Base-by-base conservation (phyloP, 2,888 invertebrate species). In the Chrysopilus asiliformis region DNA sequence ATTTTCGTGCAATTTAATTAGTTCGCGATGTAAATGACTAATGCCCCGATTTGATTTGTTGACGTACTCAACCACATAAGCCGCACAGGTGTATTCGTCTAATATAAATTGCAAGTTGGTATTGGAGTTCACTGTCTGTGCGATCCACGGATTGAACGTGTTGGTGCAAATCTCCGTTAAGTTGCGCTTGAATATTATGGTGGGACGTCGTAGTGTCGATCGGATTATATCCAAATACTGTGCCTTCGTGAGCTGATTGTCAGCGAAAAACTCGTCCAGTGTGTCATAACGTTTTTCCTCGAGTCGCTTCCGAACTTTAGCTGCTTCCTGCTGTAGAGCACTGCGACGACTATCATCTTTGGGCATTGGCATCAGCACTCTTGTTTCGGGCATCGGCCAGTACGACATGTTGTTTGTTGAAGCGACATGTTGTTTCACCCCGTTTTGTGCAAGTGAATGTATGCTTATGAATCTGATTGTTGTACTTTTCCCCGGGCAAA, bases 71-170 rank as follows among this genome's bases (percentile, higher is more conserved):
- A 55, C 56, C 14, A 65, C 56, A 39, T 60, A 63, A 2, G 47
- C 36, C 1, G 61, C 60, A 47, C 62, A 64, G 10, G 55, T 45
- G 48, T 60, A 60, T 43, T 60, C 58, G 8, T 64, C 63, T 18
- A 31, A 36, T 3, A 63, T 60, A 26, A 58, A 48, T 34, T 60
- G 58, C 39, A 62, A 39, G 45, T 60, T 58, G 39, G 48, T 58
- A 40, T 60, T 58, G 2, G 57, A 58, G 9, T 53, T 49, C 31
- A 56, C 13, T 49, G 50, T 32, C n/a, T 49, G 47, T 30, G 50
- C 48, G 39, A 57, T 39, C 48, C 47, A 56, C 2, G 55, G 56
- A 35, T 56, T 57, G 51, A 55, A 56, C 32, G 52, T 48, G 49
- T 56, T 55, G 34, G 50, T 52, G 51, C 49, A 50, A 45, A 51